These are phyloP conservation scores for Eleginops maclovinus DNA, from an alignment of 2,113 vertebrate species.

Conservation along the genomic window DNA sequence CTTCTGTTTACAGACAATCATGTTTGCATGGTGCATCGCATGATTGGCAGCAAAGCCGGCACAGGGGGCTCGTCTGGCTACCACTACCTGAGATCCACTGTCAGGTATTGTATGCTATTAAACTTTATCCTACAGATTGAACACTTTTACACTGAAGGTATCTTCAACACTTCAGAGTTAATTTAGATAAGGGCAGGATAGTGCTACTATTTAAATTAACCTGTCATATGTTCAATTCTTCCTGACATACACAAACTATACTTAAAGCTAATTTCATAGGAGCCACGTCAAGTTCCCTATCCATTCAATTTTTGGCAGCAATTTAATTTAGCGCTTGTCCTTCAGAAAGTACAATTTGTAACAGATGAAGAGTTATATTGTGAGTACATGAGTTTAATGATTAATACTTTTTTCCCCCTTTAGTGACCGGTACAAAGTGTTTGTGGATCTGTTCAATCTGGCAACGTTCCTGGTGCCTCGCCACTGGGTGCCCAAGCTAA, in stretches of 20 bases:
- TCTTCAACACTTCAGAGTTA: conserved; percentile 10
- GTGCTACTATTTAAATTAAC: conserved; percentile 43
- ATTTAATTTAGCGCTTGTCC: conserved; percentile 3
- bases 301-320: not conserved
- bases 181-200: conserved; percentile 43
- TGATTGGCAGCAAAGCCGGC: conserved; percentile 96
- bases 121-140: conserved; percentile 14
- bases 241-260: conserved; percentile 14
- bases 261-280: conserved; percentile 10
- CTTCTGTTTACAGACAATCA: conserved; percentile 89
- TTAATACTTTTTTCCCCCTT: conserved; percentile 1
- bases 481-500: conserved; percentile 94
- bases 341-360: not conserved
- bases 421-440: conserved; percentile 98
- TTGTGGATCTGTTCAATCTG: conserved; percentile 98
- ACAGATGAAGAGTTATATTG: conserved; percentile 1
- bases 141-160: conserved; percentile 5
- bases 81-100: conserved; percentile 94
- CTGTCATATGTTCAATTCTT: conserved; percentile 21
- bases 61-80: conserved; percentile 96
- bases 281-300: not conserved
- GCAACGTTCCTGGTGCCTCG: conserved; percentile 93
- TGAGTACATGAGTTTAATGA: not conserved
- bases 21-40: conserved; percentile 96
- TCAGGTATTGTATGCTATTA: conserved; percentile 84